Base-by-base conservation (phyloP, 2,797 vertebrate genomes). In the Hapalemur alaotrensis region DNA sequence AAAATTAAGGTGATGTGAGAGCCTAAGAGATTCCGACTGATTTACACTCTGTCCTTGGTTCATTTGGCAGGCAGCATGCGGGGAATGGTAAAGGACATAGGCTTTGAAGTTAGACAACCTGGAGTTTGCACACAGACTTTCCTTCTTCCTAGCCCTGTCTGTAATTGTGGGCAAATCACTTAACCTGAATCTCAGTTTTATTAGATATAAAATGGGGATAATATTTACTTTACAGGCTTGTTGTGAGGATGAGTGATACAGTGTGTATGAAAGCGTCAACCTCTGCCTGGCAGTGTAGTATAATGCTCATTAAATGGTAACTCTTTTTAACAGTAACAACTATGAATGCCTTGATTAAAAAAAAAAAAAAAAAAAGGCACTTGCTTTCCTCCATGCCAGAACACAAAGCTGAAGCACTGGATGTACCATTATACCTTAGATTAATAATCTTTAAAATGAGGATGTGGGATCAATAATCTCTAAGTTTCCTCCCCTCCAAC, bases 101-200 rank as follows among this genome's bases (percentile, higher is more conserved):
- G 65, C 89, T 97, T 96, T 97, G 94, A 97, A 95, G 95, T 97
- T 63, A 91, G 72, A 48, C 84, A 95, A 61, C 59, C 89, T 94
- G 57, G 95, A 96, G 52, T 95, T 57, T 96, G 94, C 46, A 73
- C 59, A 92, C 7, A 7, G 65, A 95, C 70, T 97, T 91, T 95
- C 85, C 69, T 48, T 92, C n/a, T 73, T 86, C 65, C 61, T 41
- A 15, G 76, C 80, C 96, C 87, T 98, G 46, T 96, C 87, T 98
- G 46, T 96, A 93, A 97, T 96, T 97, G 73, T 85, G 89, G 89
- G 65, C 54, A 93, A 63, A 79, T 88, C 59, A 72, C 72, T 93
- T 91, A 96, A 86, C 75, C 67, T 32, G 35, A 76, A 43, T 84
- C 80, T 97, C 72, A 70, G 85, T 97, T 97, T 97, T 80, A 96